Conservation (phyloP, 2,888 invertebrate genomes). For the Macrosiphum euphorbiae region DNA sequence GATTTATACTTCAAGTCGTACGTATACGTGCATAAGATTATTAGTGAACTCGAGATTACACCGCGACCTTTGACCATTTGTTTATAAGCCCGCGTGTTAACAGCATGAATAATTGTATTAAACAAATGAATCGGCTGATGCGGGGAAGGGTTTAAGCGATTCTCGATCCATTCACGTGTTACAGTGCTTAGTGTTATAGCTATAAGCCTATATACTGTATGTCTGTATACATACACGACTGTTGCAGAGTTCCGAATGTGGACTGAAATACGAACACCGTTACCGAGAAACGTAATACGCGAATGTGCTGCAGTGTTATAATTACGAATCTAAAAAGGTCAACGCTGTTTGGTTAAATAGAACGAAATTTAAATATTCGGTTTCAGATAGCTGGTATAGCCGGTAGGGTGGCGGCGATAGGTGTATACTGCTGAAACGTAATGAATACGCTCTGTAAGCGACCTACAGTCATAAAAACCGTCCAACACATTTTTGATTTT, state of each 20-base stretch:
- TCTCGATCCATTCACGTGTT: background rate
- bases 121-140: background rate
- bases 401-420: background rate
- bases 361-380: constrained; percentile 32
- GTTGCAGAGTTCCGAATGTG: background rate
- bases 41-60: background rate
- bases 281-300: background rate
- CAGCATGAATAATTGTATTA: background rate
- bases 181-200: background rate
- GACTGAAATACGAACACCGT: background rate
- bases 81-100: background rate
- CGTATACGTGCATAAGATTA: background rate
- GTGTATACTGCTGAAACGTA: background rate
- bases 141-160: background rate
- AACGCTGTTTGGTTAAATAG: background rate
- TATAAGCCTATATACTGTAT: too few relatives aligned
- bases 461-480: constrained; percentile 18
- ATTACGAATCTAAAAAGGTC: background rate
- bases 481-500: constrained; percentile 35
- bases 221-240: background rate
- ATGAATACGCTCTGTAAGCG: background rate
- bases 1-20: background rate
- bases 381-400: background rate
- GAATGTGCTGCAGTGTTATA: background rate
- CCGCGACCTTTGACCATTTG: background rate